Conservation (phyloP, 2,888 invertebrate genomes). For the Chironomus tentans region DNA sequence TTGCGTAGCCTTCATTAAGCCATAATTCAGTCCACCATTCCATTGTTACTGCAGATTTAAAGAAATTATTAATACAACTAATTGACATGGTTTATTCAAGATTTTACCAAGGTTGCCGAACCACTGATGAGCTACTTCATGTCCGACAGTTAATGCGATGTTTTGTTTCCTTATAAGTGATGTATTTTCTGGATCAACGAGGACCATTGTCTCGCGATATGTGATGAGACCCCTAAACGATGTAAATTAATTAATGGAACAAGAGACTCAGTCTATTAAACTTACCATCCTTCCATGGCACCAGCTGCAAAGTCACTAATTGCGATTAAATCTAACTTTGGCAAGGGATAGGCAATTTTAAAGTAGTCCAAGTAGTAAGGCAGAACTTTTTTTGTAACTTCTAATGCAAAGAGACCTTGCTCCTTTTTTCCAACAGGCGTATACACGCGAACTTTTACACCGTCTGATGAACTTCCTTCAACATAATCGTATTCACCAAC, state of each 20-base stretch:
- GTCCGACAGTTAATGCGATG: constrained; percentile 81
- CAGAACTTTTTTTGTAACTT: constrained; percentile 83
- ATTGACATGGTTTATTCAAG: no score
- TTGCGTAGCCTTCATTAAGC: constrained; percentile 69
- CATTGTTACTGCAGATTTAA: constrained; percentile 90
- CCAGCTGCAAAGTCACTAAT: constrained; percentile 92
- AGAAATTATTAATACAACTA: no score
- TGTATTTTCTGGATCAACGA: constrained; percentile 85
- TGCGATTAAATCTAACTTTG: constrained; percentile 93
- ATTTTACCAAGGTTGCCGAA: constrained; percentile 97
- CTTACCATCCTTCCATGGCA: constrained; percentile 93
- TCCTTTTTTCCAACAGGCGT: constrained; percentile 85
- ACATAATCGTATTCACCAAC: constrained; percentile 94
- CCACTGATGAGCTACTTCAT: constrained; percentile 97
- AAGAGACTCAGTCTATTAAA: not conserved
- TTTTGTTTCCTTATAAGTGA: constrained; percentile 75
- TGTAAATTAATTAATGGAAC: not conserved
- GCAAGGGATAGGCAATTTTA: constrained; percentile 86
- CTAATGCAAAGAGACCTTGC: constrained; percentile 84
- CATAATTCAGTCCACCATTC: constrained; percentile 81
- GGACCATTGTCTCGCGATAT: constrained; percentile 82
- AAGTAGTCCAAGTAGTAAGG: constrained; percentile 95
- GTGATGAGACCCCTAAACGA: constrained; percentile 50
- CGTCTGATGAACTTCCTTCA: constrained; percentile 73
- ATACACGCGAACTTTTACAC: constrained; percentile 71